Conservation (phyloP, 2,888 invertebrate species). For the Maniola hyperantus region DNA sequence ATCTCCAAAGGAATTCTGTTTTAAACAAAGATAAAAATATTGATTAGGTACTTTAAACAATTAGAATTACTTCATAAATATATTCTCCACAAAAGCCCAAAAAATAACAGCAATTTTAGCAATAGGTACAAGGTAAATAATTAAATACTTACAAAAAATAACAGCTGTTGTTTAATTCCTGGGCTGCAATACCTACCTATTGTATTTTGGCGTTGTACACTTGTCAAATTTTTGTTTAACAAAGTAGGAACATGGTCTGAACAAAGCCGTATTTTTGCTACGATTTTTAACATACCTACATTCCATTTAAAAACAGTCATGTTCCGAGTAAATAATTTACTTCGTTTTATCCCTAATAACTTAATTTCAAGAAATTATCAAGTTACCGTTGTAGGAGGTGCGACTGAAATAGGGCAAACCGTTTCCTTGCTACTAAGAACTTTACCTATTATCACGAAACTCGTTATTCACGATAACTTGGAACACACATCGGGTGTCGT, state of each 20-base stretch:
- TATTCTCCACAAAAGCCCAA: too few relatives aligned
- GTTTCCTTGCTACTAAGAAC: conserved; percentile 82
- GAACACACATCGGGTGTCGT: conserved; percentile 65
- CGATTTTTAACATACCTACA: not conserved
- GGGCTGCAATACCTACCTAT: not conserved
- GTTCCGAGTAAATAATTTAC: conserved; percentile 34
- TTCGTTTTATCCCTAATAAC: conserved; percentile 35
- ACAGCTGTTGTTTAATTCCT: not conserved
- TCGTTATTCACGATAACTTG: conserved; percentile 81
- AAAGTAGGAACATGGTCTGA: too few relatives aligned
- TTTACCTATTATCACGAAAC: conserved; percentile 80
- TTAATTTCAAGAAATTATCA: conserved; percentile 50
- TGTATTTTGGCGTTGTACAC: not conserved
- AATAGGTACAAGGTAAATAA: too few relatives aligned
- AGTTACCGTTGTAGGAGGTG: conserved; percentile 68
- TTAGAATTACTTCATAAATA: too few relatives aligned
- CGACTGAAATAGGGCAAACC: conserved; percentile 79
- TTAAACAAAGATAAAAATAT: too few relatives aligned
- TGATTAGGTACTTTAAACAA: too few relatives aligned
- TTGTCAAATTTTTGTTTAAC: conserved; percentile 1
- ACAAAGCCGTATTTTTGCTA: too few relatives aligned
- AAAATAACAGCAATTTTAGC: too few relatives aligned
- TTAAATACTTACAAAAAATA: too few relatives aligned
- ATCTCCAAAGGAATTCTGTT: too few relatives aligned
- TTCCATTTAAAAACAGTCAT: conserved; percentile 22